Percentiles rank a stretch among this genome's conserved stretches.
Conservation (phyloP, 2,797 vertebrate genomes). For the Phyllotis vaccarum region DNA sequence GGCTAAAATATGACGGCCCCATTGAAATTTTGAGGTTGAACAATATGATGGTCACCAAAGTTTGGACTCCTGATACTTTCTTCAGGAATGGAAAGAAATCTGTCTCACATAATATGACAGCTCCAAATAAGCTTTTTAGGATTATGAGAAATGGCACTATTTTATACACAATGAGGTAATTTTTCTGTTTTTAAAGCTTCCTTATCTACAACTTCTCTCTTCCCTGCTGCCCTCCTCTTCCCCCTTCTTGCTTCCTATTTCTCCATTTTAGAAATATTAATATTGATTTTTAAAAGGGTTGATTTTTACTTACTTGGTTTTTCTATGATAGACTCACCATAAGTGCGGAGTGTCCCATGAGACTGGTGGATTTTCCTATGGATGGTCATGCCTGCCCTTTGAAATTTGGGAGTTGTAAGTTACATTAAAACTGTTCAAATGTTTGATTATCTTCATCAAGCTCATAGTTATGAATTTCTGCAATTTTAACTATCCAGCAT, state of each 20-base stretch:
- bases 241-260: not conserved
- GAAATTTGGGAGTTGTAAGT: slow-evolving; percentile 99
- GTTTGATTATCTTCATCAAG: not conserved
- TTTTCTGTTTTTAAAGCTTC: not conserved
- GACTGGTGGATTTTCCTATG: slow-evolving; percentile 99
- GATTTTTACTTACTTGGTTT: slow-evolving; percentile 82
- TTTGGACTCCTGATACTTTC: slow-evolving; percentile 99
- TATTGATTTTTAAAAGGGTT: slow-evolving; percentile 30
- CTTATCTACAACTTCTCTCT: slow-evolving; percentile 30
- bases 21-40: slow-evolving; percentile 98
- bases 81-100: slow-evolving; percentile 99
- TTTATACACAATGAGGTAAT: slow-evolving; percentile 98
- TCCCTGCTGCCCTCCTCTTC: not conserved
- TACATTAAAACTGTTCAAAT: slow-evolving; percentile 82
- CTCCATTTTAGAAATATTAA: slow-evolving; percentile 35
- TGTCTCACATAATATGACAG: slow-evolving; percentile 99
- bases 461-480: not conserved
- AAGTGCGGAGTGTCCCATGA: slow-evolving; percentile 98
- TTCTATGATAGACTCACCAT: slow-evolving; percentile 95
- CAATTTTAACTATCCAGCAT: slow-evolving; percentile 44
- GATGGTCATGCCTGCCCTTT: slow-evolving; percentile 98
- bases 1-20: slow-evolving; percentile 96
- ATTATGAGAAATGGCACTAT: slow-evolving; percentile 99
- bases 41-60: slow-evolving; percentile 99
- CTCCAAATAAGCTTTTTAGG: slow-evolving; percentile 98